phyloP scores from a whole-genome alignment of 53 echinoderm and acorn worm species.

The Astropecten irregularis region DNA sequence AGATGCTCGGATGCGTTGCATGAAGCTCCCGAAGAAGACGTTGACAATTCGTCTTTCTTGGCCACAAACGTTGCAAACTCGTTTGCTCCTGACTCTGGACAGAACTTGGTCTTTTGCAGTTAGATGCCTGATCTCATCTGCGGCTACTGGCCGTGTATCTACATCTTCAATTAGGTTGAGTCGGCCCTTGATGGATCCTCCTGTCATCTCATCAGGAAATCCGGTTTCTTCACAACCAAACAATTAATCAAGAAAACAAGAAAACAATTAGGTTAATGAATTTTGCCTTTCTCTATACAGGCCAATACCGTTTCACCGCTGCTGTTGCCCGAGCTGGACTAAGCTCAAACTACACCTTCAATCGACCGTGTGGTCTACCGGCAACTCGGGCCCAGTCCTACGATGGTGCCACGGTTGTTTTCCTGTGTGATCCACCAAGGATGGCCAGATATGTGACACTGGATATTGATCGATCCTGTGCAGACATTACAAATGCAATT shows the following conservation, averaged over 20 bases:
- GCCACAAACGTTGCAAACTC: no score
- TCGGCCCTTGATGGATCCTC: no score
- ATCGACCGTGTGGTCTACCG: background rate
- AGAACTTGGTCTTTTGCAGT: no score
- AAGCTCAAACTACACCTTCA: background rate
- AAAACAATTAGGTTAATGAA: background rate
- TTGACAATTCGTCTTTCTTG: no score
- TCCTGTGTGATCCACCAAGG: background rate
- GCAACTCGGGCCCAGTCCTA: background rate
- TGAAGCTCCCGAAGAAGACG: no score
- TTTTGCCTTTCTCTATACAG: background rate
- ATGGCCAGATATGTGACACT: conserved; percentile 6
- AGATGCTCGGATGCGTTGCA: no score
- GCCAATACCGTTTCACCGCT: background rate
- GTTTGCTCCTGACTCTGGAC: no score
- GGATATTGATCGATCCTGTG: background rate
- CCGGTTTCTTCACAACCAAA: background rate
- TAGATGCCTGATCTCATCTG: no score
- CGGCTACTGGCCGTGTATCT: no score
- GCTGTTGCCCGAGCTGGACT: conserved; percentile 9
- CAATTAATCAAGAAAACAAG: background rate
- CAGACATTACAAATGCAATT: background rate
- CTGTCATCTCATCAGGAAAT: no score
- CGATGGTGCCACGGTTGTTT: background rate
- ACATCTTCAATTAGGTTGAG: no score